Evolutionary conservation across 2,888 invertebrate species (phyloP).

Genomic region (Rhamphomyia laevipes): DNA sequence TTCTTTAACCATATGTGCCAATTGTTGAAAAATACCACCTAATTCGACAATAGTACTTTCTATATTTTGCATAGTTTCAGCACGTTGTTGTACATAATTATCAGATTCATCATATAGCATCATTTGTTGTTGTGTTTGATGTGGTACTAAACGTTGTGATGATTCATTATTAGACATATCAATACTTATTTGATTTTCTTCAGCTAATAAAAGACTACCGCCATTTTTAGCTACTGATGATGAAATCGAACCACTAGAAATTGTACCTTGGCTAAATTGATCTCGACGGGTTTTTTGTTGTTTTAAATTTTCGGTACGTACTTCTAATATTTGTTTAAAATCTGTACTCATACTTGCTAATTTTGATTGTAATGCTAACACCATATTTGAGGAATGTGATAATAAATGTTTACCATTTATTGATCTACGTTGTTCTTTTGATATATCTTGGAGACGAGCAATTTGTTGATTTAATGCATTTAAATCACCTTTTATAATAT

Average conservation of each 20-base stretch:
- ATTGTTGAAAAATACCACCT: constrained; percentile 94
- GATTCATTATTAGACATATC: constrained; percentile 55
- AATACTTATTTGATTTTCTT: constrained; percentile 66
- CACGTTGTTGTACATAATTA: constrained; percentile 80
- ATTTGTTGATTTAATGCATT: constrained; percentile 93
- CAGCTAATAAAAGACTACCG: constrained; percentile 36
- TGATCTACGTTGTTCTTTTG: constrained; percentile 54
- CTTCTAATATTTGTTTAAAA: constrained; percentile 95
- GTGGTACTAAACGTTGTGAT: constrained; percentile 36
- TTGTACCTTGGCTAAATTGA: constrained; percentile 54
- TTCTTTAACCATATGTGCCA: constrained; percentile 80
- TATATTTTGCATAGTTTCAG: constrained; percentile 98
- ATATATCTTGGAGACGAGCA: constrained; percentile 76
- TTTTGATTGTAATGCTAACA: constrained; percentile 84
- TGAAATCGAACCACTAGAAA: constrained; percentile 41
- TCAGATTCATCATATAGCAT: constrained; percentile 78
- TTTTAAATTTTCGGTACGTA: constrained; percentile 93
- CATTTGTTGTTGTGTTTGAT: constrained; percentile 47
- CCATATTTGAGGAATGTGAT: constrained; percentile 87
- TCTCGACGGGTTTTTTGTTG: constrained; percentile 89
- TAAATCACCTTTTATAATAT: constrained; percentile 94
- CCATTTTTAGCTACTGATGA: constrained; percentile 45
- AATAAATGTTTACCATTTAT: constrained; percentile 65
- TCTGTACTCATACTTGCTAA: constrained; percentile 94
- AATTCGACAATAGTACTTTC: constrained; percentile 98